phyloP scores from a whole-genome alignment of 2,888 invertebrate genomes.

The Onthophagus sagittarius region DNA sequence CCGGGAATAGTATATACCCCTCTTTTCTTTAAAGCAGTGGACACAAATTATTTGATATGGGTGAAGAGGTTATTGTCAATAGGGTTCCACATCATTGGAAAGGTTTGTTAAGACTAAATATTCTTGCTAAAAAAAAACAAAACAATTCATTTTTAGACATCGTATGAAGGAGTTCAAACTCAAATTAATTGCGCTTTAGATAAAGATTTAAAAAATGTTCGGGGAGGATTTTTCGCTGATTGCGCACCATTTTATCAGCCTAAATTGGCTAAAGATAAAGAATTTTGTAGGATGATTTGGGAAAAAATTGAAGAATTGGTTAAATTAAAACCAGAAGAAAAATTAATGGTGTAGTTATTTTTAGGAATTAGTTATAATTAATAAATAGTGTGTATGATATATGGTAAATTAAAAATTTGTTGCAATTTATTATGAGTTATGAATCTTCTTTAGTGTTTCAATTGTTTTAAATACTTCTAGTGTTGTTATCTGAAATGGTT shows the following conservation, averaged over 20 bases:
- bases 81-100: background rate
- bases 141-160: background rate
- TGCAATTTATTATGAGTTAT: no score
- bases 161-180: constrained; percentile 30
- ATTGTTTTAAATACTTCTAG: no score
- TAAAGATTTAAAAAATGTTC: constrained; percentile 24
- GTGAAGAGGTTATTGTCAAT: background rate
- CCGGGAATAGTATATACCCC: constrained; percentile 40
- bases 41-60: background rate
- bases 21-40: constrained; percentile 1
- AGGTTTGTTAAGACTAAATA: background rate
- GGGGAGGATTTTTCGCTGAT: constrained; percentile 28
- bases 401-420: no score
- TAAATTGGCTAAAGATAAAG: constrained; percentile 16
- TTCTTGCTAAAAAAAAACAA: background rate
- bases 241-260: constrained; percentile 24
- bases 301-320: constrained; percentile 26
- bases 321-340: constrained; percentile 16
- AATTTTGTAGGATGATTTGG: constrained; percentile 28
- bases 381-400: no score
- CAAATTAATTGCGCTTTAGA: constrained; percentile 26
- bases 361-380: no score
- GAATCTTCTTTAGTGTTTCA: no score
- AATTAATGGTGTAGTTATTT: background rate
- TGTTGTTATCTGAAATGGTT: no score